phyloP scores from a whole-genome alignment of 1,140 invertebrate genomes.

The Hyposmocoma kahamanoa region DNA sequence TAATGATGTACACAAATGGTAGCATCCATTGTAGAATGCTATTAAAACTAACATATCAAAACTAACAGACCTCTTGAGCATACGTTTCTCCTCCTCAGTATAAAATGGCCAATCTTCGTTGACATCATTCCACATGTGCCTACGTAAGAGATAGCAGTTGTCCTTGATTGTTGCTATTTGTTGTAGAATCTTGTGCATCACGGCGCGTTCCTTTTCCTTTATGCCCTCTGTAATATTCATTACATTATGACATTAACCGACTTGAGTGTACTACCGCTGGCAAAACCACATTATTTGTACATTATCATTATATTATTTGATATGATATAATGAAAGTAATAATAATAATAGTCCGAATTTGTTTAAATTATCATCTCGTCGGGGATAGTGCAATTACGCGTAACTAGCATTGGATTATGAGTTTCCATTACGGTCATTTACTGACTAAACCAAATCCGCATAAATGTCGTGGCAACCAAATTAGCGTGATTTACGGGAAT shows the following conservation, averaged over 20 bases:
- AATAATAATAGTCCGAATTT: too few relatives aligned
- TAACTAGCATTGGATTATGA: too few relatives aligned
- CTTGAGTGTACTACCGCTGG: background rate
- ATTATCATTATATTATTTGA: slow-evolving; percentile 22
- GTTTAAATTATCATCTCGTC: too few relatives aligned
- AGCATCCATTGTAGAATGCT: too few relatives aligned
- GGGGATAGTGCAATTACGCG: too few relatives aligned
- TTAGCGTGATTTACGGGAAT: too few relatives aligned
- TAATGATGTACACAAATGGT: too few relatives aligned
- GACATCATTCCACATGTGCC: slow-evolving; percentile 93
- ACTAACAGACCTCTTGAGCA: slow-evolving; percentile 82
- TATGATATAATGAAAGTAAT: slow-evolving; percentile 12
- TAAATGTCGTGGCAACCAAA: too few relatives aligned
- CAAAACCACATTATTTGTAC: background rate
- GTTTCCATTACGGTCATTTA: too few relatives aligned
- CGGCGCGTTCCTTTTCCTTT: slow-evolving; percentile 85
- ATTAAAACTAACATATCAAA: too few relatives aligned
- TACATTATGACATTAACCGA: background rate
- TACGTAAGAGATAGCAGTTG: slow-evolving; percentile 90
- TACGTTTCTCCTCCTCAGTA: slow-evolving; percentile 88
- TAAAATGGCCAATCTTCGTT: slow-evolving; percentile 96
- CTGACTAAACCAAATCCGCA: too few relatives aligned
- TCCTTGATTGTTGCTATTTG: slow-evolving; percentile 87
- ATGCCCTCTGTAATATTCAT: slow-evolving; percentile 85
- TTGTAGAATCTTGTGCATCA: slow-evolving; percentile 83